Percentiles rank a stretch among this genome's conserved stretches.
Evolutionary conservation across 2,888 invertebrate species (phyloP).

Genomic region (Nyleta sp.): DNA sequence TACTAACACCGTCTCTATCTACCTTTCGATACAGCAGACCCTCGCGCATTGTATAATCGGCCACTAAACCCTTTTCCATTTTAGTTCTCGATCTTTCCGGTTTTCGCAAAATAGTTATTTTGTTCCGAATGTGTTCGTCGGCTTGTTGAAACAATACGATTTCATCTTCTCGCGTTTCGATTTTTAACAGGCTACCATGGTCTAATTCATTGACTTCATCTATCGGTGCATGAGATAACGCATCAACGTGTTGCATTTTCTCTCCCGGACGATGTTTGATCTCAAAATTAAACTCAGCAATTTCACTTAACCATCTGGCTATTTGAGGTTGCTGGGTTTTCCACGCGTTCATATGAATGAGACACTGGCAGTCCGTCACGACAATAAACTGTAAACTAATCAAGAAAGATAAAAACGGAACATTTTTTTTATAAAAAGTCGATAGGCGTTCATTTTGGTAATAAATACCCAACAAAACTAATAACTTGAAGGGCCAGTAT

Average conservation of each 20-base stretch:
- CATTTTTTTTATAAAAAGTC: too few species aligned
- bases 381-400: too few species aligned
- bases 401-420: too few species aligned
- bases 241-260: background rate
- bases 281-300: background rate
- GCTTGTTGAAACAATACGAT: constrained; percentile 4
- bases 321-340: constrained; percentile 16
- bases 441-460: too few species aligned
- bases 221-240: background rate
- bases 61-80: too few species aligned
- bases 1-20: background rate
- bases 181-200: too few species aligned
- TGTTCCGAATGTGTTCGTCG: background rate
- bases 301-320: constrained; percentile 11
- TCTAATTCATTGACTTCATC: too few species aligned
- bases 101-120: background rate
- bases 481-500: too few species aligned
- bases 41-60: background rate
- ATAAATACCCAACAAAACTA: too few species aligned
- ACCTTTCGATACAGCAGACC: background rate
- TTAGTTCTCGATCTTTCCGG: background rate
- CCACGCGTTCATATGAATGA: constrained; percentile 14
- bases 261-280: background rate
- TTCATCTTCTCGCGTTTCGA: background rate
- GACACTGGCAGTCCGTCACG: constrained; percentile 10